A percentile compares a stretch with the other conserved stretches of the same genome.
These are phyloP conservation scores for Cuniculus paca DNA, from an alignment of 2,797 vertebrate species.

Conservation along the genomic window DNA sequence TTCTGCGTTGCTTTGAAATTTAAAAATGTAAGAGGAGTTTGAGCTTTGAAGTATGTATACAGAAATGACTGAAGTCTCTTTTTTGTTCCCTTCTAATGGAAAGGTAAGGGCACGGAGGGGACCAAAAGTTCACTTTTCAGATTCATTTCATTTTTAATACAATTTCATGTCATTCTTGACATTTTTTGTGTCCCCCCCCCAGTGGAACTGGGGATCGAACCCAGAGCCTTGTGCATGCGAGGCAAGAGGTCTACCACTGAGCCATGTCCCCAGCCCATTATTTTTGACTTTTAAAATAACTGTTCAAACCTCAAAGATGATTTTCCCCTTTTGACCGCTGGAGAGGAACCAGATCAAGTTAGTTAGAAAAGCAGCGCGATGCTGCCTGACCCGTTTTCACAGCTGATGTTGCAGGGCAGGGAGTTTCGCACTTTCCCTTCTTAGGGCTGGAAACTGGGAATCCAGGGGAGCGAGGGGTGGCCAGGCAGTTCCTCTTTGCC, in stretches of 20 bases:
- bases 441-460: neutral
- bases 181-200: neutral
- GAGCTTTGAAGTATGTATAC: conserved; percentile 36
- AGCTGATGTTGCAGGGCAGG: neutral
- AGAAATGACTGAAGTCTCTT: conserved; percentile 46
- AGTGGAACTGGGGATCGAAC: no score
- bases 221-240: no score
- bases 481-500: neutral
- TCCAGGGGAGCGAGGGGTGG: neutral
- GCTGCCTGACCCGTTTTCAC: neutral
- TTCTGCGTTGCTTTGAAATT: conserved; percentile 54
- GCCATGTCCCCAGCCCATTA: neutral
- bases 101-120: conserved; percentile 20
- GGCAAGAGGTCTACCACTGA: no score
- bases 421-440: neutral
- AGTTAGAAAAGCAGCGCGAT: conserved; percentile 48
- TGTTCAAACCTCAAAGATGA: neutral
- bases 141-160: neutral
- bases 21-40: conserved; percentile 22
- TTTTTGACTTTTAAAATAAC: neutral
- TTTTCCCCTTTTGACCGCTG: conserved; percentile 32
- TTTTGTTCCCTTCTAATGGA: conserved; percentile 59
- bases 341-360: conserved; percentile 46
- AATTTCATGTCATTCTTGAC: conserved; percentile 5
- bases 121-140: conserved; percentile 46